phyloP scores from a whole-genome alignment of 2,113 vertebrate genomes.

The Lepus timidus region DNA sequence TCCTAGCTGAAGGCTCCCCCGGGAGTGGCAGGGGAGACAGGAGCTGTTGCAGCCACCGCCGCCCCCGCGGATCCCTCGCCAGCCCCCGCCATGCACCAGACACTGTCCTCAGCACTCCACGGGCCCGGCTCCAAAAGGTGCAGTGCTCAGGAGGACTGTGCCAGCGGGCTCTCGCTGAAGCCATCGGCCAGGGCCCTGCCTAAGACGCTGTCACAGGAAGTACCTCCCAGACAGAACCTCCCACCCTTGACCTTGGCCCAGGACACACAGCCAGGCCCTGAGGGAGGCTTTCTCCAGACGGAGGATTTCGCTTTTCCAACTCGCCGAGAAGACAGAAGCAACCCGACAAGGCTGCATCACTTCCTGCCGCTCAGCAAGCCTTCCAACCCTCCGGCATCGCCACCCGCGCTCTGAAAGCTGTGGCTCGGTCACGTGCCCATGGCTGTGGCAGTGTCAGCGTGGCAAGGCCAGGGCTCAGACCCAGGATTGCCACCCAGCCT shows the following conservation, averaged over 20 bases:
- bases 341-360: background rate
- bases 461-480: background rate
- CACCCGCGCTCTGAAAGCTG: background rate
- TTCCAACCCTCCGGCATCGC: too few relatives aligned
- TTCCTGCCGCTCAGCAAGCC: background rate
- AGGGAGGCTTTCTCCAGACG: background rate
- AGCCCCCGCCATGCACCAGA: background rate
- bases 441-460: background rate
- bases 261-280: background rate
- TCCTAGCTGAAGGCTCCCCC: background rate
- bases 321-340: background rate
- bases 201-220: background rate
- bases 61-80: background rate
- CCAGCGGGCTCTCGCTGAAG: background rate
- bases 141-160: background rate
- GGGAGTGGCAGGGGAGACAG: background rate
- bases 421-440: fast-evolving
- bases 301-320: background rate
- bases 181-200: background rate
- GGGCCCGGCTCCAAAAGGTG: background rate
- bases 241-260: background rate
- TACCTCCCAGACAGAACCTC: background rate
- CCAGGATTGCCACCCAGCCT: background rate
- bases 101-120: background rate
- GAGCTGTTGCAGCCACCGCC: background rate